Evolutionary conservation across 2,113 vertebrate species (phyloP).

Genomic region (Lagopus muta): DNA sequence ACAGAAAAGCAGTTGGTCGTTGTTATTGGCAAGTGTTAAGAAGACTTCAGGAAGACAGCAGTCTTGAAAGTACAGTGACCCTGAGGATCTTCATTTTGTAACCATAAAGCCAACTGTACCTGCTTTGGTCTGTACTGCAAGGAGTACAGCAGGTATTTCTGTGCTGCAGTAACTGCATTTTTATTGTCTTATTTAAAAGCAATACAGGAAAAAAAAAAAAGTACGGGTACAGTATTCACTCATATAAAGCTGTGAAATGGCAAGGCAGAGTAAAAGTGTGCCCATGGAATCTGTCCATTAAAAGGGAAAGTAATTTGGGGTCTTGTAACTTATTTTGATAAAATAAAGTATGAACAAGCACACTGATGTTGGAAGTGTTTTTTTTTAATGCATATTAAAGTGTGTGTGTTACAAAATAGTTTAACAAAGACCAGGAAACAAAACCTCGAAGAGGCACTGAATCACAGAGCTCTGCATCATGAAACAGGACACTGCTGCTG

Average conservation of each 20-base stretch:
- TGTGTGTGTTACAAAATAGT: background rate
- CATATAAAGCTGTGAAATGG: background rate
- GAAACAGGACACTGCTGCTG: background rate
- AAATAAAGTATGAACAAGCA: slow-evolving; percentile 5
- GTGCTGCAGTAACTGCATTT: background rate
- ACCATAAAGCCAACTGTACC: background rate
- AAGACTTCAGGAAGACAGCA: background rate
- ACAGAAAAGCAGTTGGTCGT: background rate
- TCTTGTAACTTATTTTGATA: slow-evolving; percentile 54
- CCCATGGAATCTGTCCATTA: background rate
- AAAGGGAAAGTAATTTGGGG: slow-evolving; percentile 19
- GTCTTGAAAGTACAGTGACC: background rate
- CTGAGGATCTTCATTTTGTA: background rate
- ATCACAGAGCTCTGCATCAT: background rate
- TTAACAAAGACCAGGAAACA: background rate
- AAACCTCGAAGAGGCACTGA: background rate
- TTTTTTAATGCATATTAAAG: background rate
- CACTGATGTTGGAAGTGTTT: background rate
- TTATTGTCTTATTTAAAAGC: slow-evolving; percentile 19
- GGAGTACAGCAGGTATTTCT: background rate
- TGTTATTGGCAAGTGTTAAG: background rate
- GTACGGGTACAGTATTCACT: background rate
- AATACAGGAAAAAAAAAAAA: background rate
- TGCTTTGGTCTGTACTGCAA: background rate
- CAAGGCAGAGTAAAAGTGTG: background rate